Conservation (phyloP, 2,888 invertebrate genomes). For the Junonia oenone region DNA sequence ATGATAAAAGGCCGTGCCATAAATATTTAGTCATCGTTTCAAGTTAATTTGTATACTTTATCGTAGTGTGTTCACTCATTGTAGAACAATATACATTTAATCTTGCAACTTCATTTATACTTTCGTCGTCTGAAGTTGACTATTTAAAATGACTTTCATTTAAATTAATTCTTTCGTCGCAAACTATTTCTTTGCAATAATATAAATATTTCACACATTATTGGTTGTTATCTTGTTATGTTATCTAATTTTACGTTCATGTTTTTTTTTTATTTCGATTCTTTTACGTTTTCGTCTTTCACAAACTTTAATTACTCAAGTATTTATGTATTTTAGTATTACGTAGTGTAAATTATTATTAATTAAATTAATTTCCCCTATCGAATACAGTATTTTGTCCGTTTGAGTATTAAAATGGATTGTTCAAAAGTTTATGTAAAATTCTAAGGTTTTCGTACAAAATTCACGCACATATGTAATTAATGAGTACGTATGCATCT, state of each 20-base stretch:
- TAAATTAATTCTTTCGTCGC: constrained; percentile 3
- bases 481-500: constrained; percentile 20
- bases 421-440: constrained; percentile 42
- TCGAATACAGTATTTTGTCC: constrained; percentile 48
- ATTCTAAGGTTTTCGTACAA: constrained; percentile 27
- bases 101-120: constrained; percentile 6
- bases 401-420: constrained; percentile 51
- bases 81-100: constrained; percentile 19
- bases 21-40: constrained; percentile 39
- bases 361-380: constrained; percentile 45
- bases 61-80: constrained; percentile 22
- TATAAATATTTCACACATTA: constrained; percentile 35
- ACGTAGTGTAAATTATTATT: constrained; percentile 67
- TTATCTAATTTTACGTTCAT: constrained; percentile 72
- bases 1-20: constrained; percentile 47
- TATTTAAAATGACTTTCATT: constrained; percentile 1
- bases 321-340: constrained; percentile 69
- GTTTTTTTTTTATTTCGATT: constrained; percentile 48
- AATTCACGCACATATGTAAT: constrained; percentile 36
- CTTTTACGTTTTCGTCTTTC: constrained; percentile 50
- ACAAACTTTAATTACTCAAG: constrained; percentile 49
- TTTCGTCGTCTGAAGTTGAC: constrained; percentile 14
- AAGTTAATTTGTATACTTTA: constrained; percentile 32
- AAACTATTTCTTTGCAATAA: constrained; percentile 16
- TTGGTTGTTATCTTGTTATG: constrained; percentile 74